Evolutionary conservation across 37 sponge, comb jelly and placozoan genomes (phyloP).

Genomic region (Aplysina aerophoba): DNA sequence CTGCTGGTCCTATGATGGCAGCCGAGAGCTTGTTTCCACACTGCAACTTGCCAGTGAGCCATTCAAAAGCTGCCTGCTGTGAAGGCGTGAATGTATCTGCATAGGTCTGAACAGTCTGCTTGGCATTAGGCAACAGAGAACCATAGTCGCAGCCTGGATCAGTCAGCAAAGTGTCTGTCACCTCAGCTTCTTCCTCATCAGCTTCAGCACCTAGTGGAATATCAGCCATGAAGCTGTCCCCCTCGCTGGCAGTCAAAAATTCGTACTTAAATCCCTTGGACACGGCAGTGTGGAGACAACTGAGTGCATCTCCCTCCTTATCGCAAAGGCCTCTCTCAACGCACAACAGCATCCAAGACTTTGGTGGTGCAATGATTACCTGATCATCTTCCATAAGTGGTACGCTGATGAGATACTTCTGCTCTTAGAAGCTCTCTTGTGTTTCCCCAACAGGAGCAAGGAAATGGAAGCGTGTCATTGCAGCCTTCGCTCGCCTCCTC

Average conservation of each 20-base stretch:
- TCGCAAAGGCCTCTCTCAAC: background rate
- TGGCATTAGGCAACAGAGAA: background rate
- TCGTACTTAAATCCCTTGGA: no score
- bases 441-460: no score
- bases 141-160: background rate
- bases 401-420: no score
- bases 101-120: no score
- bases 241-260: background rate
- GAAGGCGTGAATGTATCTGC: background rate
- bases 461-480: no score
- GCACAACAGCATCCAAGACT: background rate
- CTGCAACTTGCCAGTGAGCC: background rate
- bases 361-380: no score
- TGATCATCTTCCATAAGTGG: no score
- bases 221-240: constrained; percentile 2
- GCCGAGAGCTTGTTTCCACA: background rate
- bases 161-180: background rate
- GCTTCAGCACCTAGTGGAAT: background rate
- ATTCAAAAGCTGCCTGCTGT: background rate
- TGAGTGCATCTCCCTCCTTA: background rate
- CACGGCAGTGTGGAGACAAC: no score
- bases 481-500: constrained; percentile 25
- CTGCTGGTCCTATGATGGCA: constrained; percentile 22
- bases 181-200: background rate
- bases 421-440: no score